A percentile compares a stretch with the other conserved stretches of the same genome.
Evolutionary conservation across 2,888 invertebrate species (phyloP).

Genomic region (Drosophila bunnanda): DNA sequence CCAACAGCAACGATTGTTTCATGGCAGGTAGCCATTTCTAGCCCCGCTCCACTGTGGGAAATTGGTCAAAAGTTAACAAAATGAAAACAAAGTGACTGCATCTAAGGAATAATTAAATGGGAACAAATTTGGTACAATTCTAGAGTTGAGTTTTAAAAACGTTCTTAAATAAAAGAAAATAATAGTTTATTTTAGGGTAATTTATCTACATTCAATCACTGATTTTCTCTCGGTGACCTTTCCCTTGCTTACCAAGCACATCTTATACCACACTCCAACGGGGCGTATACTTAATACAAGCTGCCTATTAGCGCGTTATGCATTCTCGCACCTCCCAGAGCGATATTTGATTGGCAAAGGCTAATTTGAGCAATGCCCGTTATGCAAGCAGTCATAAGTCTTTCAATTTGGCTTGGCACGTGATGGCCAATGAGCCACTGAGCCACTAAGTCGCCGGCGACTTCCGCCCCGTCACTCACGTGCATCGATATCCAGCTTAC

Average conservation of each 20-base stretch:
- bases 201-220: no score
- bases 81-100: background rate
- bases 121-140: no score
- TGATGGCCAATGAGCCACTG: conserved; percentile 40
- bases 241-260: conserved; percentile 10
- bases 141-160: background rate
- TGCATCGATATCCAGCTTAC: conserved; percentile 66
- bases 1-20: conserved; percentile 31
- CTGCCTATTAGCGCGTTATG: conserved; percentile 29
- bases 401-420: conserved; percentile 62
- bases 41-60: conserved; percentile 6
- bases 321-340: conserved; percentile 63
- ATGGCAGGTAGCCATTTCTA: conserved; percentile 52
- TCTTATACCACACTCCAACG: conserved; percentile 37
- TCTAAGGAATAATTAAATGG: background rate
- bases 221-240: background rate
- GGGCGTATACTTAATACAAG: conserved; percentile 62
- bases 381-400: conserved; percentile 54
- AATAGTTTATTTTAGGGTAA: no score
- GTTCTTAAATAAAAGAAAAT: no score
- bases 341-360: conserved; percentile 78
- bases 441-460: conserved; percentile 64
- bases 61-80: background rate
- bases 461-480: conserved; percentile 57
- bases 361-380: conserved; percentile 26